A percentile compares a stretch with the other conserved stretches of the same genome.
These are phyloP conservation scores for Cartodere bifasciata DNA, from an alignment of 2,888 invertebrate species.

Conservation along the genomic window DNA sequence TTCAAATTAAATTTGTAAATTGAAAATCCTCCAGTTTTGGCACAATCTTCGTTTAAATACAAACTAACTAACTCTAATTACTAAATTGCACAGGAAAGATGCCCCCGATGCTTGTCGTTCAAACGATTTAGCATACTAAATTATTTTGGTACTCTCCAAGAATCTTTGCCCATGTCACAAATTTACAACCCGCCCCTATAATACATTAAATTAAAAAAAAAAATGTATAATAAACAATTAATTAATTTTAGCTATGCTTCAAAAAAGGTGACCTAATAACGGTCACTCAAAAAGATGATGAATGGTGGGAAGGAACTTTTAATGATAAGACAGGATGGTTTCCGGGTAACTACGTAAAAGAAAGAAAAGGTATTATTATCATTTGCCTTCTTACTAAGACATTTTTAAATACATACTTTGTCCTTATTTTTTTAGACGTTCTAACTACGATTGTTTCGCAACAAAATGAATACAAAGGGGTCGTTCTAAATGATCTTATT, in stretches of 20 bases:
- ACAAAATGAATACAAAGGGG: slow-evolving; percentile 65
- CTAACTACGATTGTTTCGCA: slow-evolving; percentile 49
- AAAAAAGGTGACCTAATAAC: slow-evolving; percentile 93
- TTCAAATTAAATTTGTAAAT: too few species aligned
- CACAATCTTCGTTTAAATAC: too few species aligned
- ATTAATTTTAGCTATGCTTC: slow-evolving; percentile 63
- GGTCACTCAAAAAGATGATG: slow-evolving; percentile 89
- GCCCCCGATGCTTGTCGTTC: too few species aligned
- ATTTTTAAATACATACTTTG: too few species aligned
- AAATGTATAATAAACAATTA: slow-evolving; percentile 6
- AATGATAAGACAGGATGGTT: slow-evolving; percentile 96
- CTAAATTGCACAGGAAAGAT: too few species aligned
- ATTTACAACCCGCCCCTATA: too few species aligned
- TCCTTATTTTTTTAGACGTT: slow-evolving; percentile 34
- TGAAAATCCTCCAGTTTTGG: too few species aligned
- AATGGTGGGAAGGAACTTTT: slow-evolving; percentile 99
- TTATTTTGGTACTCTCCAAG: too few species aligned
- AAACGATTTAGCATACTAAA: too few species aligned
- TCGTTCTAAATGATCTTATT: slow-evolving; percentile 79
- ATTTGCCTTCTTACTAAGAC: too few species aligned
- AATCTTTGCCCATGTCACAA: too few species aligned
- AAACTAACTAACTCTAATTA: too few species aligned
- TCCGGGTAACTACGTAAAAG: slow-evolving; percentile 93
- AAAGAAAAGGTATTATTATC: slow-evolving; percentile 69
- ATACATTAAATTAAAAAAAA: neutral